Evolutionary conservation across 1,140 invertebrate genomes (phyloP).

Genomic region (Drosophila micromelanica): DNA sequence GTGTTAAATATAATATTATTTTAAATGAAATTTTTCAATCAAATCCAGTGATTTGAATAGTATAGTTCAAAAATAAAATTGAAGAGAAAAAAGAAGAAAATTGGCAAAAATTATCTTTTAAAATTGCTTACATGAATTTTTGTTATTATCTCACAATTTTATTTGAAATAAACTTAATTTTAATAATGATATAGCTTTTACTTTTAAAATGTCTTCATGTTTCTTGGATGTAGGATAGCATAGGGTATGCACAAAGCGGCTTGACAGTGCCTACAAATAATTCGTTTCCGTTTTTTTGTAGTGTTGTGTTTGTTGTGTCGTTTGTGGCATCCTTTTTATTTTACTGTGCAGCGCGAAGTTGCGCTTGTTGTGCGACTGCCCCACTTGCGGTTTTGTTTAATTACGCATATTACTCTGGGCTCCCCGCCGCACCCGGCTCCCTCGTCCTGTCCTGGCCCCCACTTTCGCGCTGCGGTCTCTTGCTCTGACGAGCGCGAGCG

Average conservation of each 20-base stretch:
- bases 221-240: too few relatives aligned
- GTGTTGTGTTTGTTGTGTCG: constrained; percentile 50
- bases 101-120: too few relatives aligned
- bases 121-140: too few relatives aligned
- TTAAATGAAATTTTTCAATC: too few relatives aligned
- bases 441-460: constrained; percentile 26
- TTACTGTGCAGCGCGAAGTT: constrained; percentile 11
- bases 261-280: background rate
- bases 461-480: constrained; percentile 63
- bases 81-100: too few relatives aligned
- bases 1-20: too few relatives aligned
- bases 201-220: background rate
- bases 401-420: constrained; percentile 76
- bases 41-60: too few relatives aligned
- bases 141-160: too few relatives aligned
- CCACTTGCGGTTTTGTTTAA: constrained; percentile 80
- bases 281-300: constrained; percentile 25
- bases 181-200: background rate
- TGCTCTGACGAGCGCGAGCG: constrained; percentile 58
- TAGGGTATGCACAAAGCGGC: constrained; percentile 6
- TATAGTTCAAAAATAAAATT: too few relatives aligned
- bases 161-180: too few relatives aligned
- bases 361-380: constrained; percentile 55
- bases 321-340: constrained; percentile 46
- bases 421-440: constrained; percentile 12